Base-by-base conservation (phyloP, 2,797 vertebrate genomes). In the Poecile montanus region DNA sequence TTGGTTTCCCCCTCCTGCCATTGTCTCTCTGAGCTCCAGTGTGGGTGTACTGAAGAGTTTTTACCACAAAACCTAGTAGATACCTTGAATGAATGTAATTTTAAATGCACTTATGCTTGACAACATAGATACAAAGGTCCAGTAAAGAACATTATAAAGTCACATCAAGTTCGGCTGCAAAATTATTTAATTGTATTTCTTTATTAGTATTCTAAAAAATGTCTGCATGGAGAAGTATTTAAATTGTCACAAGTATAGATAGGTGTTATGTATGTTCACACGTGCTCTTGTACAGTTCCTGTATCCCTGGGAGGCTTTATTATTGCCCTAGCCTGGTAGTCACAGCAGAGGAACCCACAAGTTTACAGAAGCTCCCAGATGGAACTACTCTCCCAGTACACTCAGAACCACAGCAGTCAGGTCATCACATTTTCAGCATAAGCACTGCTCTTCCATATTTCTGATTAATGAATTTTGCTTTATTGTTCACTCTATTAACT, bases 401-500 rank as follows among this genome's bases (percentile, higher is more conserved):
- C 32, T 34, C 20, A 48, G 44, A 63, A 61, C 10, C 42, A 56
- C 1, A 3, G 36, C 56, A 76, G 23, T 16, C 27, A 58, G 9
- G 13, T 13, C 2, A 4, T 30, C 66, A n/a, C 4, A 1, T 81
- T 79, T 89, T 73, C 74, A 76, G 22, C 19, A 20, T 19, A 78
- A 89, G 30, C 54, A 54, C 21, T 7, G 1, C 30, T 85, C 44
- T 88, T 54, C 30, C 29, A 16, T 68, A 77, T 77, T 89, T 85
- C 84, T 93, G 68, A 53, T 82, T 76, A 83, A 89, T 71, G 9
- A 78, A 61, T 86, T 95, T 88, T 51, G 11, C 38, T 78, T 95
- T 26, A 56, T 9, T 16, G 29, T 56, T 91, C 67, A 60, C 20
- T 92, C 15, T 19, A 13, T 32, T 71, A 66, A 19, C 21, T 71